A percentile compares a stretch with the other conserved stretches of the same genome.
These are phyloP conservation scores for Anguilla megastoma DNA, from an alignment of 2,797 vertebrate genomes.

Conservation along the genomic window DNA sequence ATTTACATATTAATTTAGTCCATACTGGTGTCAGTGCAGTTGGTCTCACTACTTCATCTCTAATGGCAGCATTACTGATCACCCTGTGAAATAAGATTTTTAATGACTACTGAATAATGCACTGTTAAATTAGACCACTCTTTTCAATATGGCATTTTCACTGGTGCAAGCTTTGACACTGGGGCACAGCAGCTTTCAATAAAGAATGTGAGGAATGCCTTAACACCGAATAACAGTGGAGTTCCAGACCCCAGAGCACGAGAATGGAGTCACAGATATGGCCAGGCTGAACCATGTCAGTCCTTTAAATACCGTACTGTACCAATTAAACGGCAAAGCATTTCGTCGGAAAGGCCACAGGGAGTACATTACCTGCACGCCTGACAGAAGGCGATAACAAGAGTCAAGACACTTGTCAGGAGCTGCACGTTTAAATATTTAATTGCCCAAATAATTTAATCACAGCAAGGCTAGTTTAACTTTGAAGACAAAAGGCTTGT, in stretches of 20 bases:
- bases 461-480: background rate
- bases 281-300: background rate
- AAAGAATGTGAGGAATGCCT: background rate
- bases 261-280: background rate
- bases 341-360: background rate
- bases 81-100: background rate
- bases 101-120: background rate
- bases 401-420: background rate
- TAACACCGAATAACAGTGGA: background rate
- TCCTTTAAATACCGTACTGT: background rate
- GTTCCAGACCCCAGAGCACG: background rate
- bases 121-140: background rate
- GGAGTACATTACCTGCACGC: background rate
- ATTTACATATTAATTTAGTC: background rate
- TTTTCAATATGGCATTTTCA: background rate
- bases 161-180: background rate
- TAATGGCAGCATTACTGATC: background rate
- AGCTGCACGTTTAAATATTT: background rate
- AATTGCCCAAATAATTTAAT: background rate
- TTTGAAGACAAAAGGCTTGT: background rate
- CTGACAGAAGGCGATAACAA: background rate
- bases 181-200: background rate
- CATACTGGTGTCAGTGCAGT: background rate
- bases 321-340: background rate
- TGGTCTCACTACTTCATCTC: background rate